phyloP scores from a whole-genome alignment of 2,113 vertebrate genomes.

The Meriones unguiculatus region DNA sequence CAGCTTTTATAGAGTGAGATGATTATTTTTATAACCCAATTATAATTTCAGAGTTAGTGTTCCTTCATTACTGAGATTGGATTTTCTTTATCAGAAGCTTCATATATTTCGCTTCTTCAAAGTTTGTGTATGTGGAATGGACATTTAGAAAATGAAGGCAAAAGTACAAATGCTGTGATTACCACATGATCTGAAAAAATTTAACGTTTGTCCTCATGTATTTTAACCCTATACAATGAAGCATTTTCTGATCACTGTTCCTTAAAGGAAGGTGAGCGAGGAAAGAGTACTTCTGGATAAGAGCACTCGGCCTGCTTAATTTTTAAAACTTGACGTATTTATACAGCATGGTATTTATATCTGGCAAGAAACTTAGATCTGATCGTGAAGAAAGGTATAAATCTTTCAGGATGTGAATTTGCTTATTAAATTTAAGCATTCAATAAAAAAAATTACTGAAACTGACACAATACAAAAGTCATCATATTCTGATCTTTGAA shows the following conservation, averaged over 20 bases:
- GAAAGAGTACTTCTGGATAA: neutral
- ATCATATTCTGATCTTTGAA: neutral
- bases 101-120: constrained; percentile 44
- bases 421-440: neutral
- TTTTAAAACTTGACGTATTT: constrained; percentile 23
- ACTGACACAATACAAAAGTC: constrained; percentile 21
- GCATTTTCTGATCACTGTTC: neutral
- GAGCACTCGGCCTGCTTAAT: neutral
- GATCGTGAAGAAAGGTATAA: neutral
- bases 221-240: neutral
- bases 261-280: neutral
- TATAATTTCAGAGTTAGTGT: constrained; percentile 70
- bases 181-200: neutral
- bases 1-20: constrained; percentile 63
- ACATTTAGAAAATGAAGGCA: constrained; percentile 51
- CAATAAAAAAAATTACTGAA: neutral
- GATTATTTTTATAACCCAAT: constrained; percentile 74
- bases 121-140: neutral
- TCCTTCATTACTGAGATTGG: constrained; percentile 58
- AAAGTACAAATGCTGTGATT: neutral
- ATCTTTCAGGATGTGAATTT: neutral
- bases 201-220: neutral
- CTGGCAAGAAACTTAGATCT: neutral
- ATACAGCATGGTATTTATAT: neutral
- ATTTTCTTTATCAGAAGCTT: constrained; percentile 67